Evolutionary conservation across 2,888 invertebrate species (phyloP).

Genomic region (Leptothorax acervorum): DNA sequence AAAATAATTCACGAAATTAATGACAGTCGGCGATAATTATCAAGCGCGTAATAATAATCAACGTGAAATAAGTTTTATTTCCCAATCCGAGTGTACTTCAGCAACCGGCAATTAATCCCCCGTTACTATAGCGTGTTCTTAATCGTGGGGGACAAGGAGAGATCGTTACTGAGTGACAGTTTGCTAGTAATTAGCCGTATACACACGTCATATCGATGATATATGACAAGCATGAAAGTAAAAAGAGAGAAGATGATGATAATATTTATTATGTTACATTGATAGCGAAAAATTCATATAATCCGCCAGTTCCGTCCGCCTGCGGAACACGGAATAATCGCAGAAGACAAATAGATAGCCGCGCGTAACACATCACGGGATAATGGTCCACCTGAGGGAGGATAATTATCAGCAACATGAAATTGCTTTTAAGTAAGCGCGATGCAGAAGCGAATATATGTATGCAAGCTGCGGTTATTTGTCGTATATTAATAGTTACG

Average conservation of each 20-base stretch:
- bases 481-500: constrained; percentile 44
- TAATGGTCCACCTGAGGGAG: constrained; percentile 53
- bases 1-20: constrained; percentile 18
- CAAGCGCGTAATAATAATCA: constrained; percentile 56
- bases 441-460: neutral
- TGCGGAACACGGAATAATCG: constrained; percentile 51
- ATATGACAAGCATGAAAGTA: constrained; percentile 40
- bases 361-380: constrained; percentile 32
- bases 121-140: constrained; percentile 24
- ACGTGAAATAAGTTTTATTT: constrained; percentile 58
- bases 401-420: constrained; percentile 59
- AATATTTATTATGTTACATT: constrained; percentile 60
- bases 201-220: constrained; percentile 41
- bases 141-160: constrained; percentile 27
- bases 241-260: constrained; percentile 48
- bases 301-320: constrained; percentile 35
- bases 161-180: constrained; percentile 39
- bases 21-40: constrained; percentile 17
- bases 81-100: constrained; percentile 58
- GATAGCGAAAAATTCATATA: constrained; percentile 26
- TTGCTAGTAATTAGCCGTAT: constrained; percentile 58
- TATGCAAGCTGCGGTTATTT: constrained; percentile 36
- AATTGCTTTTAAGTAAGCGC: constrained; percentile 67
- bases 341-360: constrained; percentile 40
- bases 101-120: constrained; percentile 60